Percentiles rank a stretch among this genome's conserved stretches.
These are phyloP conservation scores for Archaeoteleia sp. DNA, from an alignment of 2,888 invertebrate genomes.

Conservation along the genomic window DNA sequence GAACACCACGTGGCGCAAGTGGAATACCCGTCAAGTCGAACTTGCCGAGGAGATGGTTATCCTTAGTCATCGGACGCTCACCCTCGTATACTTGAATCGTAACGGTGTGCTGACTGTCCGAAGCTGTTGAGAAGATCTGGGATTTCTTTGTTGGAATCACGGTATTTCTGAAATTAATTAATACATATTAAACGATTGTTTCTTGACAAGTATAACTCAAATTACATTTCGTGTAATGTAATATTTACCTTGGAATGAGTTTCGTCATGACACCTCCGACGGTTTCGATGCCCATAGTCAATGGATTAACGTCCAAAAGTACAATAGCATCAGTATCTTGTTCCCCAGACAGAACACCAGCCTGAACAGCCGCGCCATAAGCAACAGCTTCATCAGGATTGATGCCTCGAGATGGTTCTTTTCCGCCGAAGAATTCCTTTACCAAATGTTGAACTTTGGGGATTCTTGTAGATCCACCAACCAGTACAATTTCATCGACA, in stretches of 20 bases:
- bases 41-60: slow-evolving; percentile 98
- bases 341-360: slow-evolving; percentile 97
- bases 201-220: background rate
- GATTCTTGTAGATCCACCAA: slow-evolving; percentile 99
- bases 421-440: slow-evolving; percentile 96
- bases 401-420: slow-evolving; percentile 98
- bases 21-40: slow-evolving; percentile 98
- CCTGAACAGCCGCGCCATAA: slow-evolving; percentile 98
- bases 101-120: slow-evolving; percentile 99
- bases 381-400: slow-evolving; percentile 99
- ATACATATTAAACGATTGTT: no score
- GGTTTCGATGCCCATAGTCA: slow-evolving; percentile 99
- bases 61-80: slow-evolving; percentile 99
- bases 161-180: slow-evolving; percentile 89
- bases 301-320: slow-evolving; percentile 97
- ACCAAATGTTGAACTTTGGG: slow-evolving; percentile 97
- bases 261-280: slow-evolving; percentile 99
- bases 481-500: slow-evolving; percentile 98
- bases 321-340: slow-evolving; percentile 98
- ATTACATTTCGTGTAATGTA: no score
- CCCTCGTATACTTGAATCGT: slow-evolving; percentile 98
- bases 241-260: slow-evolving; percentile 85
- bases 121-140: slow-evolving; percentile 99
- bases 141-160: slow-evolving; percentile 99
- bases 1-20: slow-evolving; percentile 94